A percentile compares a stretch with the other conserved stretches of the same genome.
phyloP scores from a whole-genome alignment of 2,797 vertebrate genomes.

The Lophotriccus pileatus region DNA sequence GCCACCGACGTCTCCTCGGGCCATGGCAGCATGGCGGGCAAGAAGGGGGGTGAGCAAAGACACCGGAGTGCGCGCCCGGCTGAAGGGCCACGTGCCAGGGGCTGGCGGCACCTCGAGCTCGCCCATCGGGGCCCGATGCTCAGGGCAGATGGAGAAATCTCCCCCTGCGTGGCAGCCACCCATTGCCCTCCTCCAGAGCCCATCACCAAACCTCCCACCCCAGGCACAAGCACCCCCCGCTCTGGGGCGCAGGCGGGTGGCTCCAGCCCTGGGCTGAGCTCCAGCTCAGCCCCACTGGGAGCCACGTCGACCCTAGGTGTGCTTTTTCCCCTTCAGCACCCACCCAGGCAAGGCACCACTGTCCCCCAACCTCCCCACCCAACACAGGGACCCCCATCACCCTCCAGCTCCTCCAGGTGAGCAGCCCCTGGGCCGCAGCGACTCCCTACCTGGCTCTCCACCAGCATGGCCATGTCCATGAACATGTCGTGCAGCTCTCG shows the following conservation, averaged over 20 bases:
- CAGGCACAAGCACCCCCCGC: rapidly evolving
- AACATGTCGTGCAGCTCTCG: slow-evolving; percentile 96
- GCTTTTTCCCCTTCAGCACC: neutral
- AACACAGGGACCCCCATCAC: rapidly evolving
- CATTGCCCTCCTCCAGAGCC: neutral
- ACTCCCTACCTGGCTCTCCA: slow-evolving; percentile 91
- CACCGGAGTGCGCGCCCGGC: neutral
- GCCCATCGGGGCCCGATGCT: neutral
- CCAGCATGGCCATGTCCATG: slow-evolving; percentile 97
- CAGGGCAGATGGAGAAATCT: neutral
- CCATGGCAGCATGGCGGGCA: slow-evolving; percentile 63
- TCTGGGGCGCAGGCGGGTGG: rapidly evolving
- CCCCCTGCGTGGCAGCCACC: neutral
- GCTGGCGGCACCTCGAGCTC: neutral
- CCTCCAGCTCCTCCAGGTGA: neutral
- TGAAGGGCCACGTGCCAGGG: neutral
- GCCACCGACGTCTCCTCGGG: slow-evolving; percentile 48
- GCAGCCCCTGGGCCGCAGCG: rapidly evolving
- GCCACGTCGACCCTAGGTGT: neutral
- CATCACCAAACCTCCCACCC: neutral
- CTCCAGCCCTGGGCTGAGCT: neutral
- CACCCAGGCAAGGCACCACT: neutral
- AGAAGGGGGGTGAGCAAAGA: slow-evolving; percentile 62
- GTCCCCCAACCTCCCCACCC: neutral
- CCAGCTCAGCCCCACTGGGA: neutral